A percentile compares a stretch with the other conserved stretches of the same genome.
phyloP scores from a whole-genome alignment of 2,888 invertebrate species.

The Phalangium opilio region DNA sequence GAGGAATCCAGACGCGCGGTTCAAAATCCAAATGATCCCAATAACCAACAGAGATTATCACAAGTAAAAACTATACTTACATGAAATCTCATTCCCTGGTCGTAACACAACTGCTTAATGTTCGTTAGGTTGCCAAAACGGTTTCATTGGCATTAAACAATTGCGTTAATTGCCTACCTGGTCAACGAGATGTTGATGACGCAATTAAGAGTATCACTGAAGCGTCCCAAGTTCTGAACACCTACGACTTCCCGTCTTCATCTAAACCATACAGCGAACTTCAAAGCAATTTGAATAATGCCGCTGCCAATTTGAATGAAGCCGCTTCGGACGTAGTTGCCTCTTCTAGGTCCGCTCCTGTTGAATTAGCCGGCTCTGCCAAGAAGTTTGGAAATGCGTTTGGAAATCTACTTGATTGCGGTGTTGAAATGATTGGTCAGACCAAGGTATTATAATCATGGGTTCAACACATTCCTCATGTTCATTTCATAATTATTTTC shows the following conservation, averaged over 20 bases:
- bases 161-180: constrained; percentile 72
- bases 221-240: constrained; percentile 38
- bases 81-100: neutral
- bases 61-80: constrained; percentile 35
- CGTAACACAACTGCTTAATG: constrained; percentile 1
- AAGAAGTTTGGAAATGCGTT: constrained; percentile 60
- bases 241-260: constrained; percentile 47
- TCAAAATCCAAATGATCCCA: constrained; percentile 46
- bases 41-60: constrained; percentile 44
- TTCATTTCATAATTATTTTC: neutral
- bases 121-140: constrained; percentile 33
- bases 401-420: constrained; percentile 55
- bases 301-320: constrained; percentile 67
- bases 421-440: constrained; percentile 72
- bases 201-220: constrained; percentile 67
- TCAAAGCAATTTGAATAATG: constrained; percentile 66
- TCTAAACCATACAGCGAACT: constrained; percentile 53
- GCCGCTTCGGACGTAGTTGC: constrained; percentile 69
- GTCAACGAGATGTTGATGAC: constrained; percentile 82
- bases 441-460: constrained; percentile 37
- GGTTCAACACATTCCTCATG: neutral
- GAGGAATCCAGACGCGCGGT: constrained; percentile 66
- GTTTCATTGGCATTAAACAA: constrained; percentile 43
- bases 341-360: constrained; percentile 49
- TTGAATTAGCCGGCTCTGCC: constrained; percentile 53